Base-by-base conservation (phyloP, 2,888 invertebrate genomes). In the Polydrusus pterygomalis region DNA sequence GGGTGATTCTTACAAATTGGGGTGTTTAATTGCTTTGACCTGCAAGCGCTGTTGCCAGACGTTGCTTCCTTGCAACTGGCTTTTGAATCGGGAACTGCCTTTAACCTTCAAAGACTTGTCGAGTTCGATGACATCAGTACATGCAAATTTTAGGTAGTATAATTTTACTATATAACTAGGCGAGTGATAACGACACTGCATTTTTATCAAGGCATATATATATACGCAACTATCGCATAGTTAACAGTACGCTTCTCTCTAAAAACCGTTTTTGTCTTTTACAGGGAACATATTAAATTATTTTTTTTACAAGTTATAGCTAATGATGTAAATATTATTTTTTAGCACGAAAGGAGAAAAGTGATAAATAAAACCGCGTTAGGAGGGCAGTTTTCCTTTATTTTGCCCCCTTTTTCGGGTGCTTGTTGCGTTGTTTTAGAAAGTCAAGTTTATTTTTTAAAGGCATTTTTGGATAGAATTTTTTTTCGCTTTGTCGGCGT, bases 281-380 rank as follows among this genome's bases (percentile, higher is more conserved):
- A 63, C 71, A 71, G 63, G 60, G 60, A 45, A 60, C 17, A 58
- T 62, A 70, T 71, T 63, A 63, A 54, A 71, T 71, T 63, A 54
- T 71, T 71, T 71, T 70, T 70, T 54, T 71, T 64, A 64, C 49
- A 25, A 49, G 54, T 69, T 69, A 45, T 45, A 69, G 69, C 62
- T 64, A 64, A 51, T 30, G 71, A 49, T 71, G 71, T 71, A 71
- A 71, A 71, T 71, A 71, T 71, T 71, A 51, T 70, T 71, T 71
- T 54, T 64, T 71, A 71, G 71, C 71, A 64, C 71, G 20, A 47
- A 25, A 64, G 49, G 64, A 62, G 20, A 60, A 47, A 70, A 70
- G 60, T 70, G 70, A 49, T 60, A 70, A 51, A 70, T 70, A 70
- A 70, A 70, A 62, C 62, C 45, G 70, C 60, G 60, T 38, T 70